These are phyloP conservation scores for Musca vetustissima DNA, from an alignment of 1,140 invertebrate species.

Conservation along the genomic window DNA sequence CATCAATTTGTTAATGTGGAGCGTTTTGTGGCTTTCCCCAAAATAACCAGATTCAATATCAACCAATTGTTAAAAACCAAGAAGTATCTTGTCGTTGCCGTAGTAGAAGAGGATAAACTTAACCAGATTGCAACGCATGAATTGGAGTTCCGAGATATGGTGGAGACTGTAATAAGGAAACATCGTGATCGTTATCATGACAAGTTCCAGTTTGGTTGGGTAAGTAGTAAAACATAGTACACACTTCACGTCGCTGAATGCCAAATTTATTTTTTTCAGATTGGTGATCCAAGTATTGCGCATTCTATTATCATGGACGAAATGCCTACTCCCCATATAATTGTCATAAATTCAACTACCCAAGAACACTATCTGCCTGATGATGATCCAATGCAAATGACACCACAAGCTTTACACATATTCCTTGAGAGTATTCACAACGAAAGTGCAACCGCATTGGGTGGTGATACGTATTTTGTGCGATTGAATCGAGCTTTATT, in stretches of 20 bases:
- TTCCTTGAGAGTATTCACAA: slow-evolving; percentile 77
- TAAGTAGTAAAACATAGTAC: too few relatives aligned
- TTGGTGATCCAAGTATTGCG: slow-evolving; percentile 79
- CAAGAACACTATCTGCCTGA: slow-evolving; percentile 88
- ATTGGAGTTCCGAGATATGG: slow-evolving; percentile 80
- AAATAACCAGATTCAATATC: slow-evolving; percentile 78
- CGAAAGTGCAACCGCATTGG: slow-evolving; percentile 74
- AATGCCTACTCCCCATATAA: slow-evolving; percentile 78
- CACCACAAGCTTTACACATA: slow-evolving; percentile 73
- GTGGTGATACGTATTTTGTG: slow-evolving; percentile 75
- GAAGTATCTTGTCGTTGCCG: slow-evolving; percentile 83
- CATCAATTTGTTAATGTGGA: slow-evolving; percentile 88
- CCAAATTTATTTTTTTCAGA: too few relatives aligned
- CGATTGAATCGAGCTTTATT: slow-evolving; percentile 75
- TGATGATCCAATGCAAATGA: slow-evolving; percentile 78
- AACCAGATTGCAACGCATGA: slow-evolving; percentile 79
- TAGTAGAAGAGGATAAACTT: slow-evolving; percentile 86
- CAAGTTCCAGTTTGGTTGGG: slow-evolving; percentile 91
- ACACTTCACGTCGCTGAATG: too few relatives aligned
- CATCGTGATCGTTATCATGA: slow-evolving; percentile 78
- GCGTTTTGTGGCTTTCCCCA: slow-evolving; percentile 87
- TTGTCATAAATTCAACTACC: slow-evolving; percentile 88
- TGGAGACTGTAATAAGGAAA: slow-evolving; percentile 77
- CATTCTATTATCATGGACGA: slow-evolving; percentile 88
- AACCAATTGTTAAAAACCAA: slow-evolving; percentile 80